These are phyloP conservation scores for Stomorhina lunata DNA, from an alignment of 2,888 invertebrate species.

Conservation along the genomic window DNA sequence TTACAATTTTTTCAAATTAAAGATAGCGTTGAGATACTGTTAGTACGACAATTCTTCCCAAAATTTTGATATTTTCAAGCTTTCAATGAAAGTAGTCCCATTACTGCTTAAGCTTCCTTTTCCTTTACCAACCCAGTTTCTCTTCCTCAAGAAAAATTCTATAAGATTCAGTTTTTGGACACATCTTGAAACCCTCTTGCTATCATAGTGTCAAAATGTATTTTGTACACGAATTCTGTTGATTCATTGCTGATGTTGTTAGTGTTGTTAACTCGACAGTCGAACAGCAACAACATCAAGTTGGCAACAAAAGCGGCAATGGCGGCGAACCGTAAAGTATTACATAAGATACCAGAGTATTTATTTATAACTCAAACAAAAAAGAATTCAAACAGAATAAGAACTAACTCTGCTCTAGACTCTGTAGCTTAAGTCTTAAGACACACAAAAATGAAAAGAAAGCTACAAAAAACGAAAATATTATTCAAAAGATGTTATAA, in stretches of 20 bases:
- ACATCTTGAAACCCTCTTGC: not conserved
- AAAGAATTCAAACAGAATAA: not conserved
- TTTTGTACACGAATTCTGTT: constrained; percentile 29
- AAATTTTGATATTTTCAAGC: no score
- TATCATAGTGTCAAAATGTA: not conserved
- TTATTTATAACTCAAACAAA: not conserved
- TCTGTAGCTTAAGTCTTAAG: not conserved
- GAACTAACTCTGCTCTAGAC: not conserved
- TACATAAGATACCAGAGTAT: constrained; percentile 19
- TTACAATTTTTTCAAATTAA: no score
- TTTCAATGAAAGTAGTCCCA: no score
- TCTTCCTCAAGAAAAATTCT: not conserved
- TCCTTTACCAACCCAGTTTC: not conserved
- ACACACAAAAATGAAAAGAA: not conserved
- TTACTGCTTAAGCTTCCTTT: not conserved
- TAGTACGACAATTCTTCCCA: no score
- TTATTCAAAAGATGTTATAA: constrained; percentile 25
- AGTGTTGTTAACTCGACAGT: not conserved
- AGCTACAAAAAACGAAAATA: not conserved
- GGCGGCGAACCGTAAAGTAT: constrained; percentile 51
- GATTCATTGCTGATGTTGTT: not conserved
- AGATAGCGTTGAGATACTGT: no score
- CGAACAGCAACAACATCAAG: constrained; percentile 1
- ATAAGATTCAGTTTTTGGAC: not conserved
- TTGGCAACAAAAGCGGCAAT: constrained; percentile 23